These are phyloP conservation scores for Mixornis gularis DNA, from an alignment of 2,113 vertebrate species.

Conservation along the genomic window DNA sequence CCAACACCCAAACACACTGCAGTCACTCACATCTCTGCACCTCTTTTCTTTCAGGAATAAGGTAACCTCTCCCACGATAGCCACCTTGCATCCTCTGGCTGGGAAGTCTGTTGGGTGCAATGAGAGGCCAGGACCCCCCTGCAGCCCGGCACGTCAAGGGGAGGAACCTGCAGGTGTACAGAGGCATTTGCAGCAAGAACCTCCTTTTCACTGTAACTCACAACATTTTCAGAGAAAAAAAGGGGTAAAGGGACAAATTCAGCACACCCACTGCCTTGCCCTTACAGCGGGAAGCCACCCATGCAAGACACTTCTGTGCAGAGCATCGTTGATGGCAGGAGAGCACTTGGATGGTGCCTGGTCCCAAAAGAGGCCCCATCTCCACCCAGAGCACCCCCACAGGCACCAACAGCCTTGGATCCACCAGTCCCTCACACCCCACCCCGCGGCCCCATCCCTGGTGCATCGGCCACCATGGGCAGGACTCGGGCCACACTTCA, in stretches of 20 bases:
- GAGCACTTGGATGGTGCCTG: fast-evolving
- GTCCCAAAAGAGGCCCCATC: not conserved
- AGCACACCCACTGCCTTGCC: not conserved
- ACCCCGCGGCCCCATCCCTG: fast-evolving
- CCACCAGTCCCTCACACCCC: not conserved
- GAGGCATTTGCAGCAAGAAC: not conserved
- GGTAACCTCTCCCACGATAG: not conserved
- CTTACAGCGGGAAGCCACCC: not conserved
- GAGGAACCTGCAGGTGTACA: fast-evolving
- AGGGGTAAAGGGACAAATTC: not conserved
- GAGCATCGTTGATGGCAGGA: not conserved
- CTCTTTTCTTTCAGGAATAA: not conserved
- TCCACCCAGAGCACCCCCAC: not conserved
- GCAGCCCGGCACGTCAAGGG: not conserved
- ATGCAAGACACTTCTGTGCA: not conserved
- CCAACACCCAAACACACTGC: not conserved
- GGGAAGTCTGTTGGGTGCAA: not conserved
- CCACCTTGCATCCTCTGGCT: not conserved
- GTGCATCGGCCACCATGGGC: fast-evolving
- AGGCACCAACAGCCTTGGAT: not conserved
- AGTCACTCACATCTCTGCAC: not conserved
- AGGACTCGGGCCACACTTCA: slow-evolving; percentile 22
- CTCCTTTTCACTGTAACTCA: not conserved
- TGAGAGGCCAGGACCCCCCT: not conserved
- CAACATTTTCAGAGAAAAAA: not conserved